Percentiles rank a stretch among this genome's conserved stretches.
Conservation (phyloP, 2,888 invertebrate genomes). For the Athalia circularis region DNA sequence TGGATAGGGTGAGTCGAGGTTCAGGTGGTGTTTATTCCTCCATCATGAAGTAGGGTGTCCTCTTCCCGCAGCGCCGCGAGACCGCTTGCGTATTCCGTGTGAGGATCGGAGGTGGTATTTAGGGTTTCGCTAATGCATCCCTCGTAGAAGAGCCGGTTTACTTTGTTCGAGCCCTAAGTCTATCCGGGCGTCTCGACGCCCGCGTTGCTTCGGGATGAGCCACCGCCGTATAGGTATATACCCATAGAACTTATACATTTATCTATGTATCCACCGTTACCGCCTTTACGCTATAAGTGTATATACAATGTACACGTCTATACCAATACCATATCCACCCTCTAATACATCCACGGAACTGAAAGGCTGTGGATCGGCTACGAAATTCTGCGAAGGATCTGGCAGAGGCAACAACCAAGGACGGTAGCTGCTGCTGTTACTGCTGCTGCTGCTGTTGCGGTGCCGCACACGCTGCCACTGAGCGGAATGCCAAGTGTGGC, state of each 20-base stretch:
- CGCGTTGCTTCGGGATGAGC: not conserved
- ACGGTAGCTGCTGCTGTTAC: slow-evolving; percentile 1
- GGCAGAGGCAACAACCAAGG: slow-evolving; percentile 23
- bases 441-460: not conserved
- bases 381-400: slow-evolving; percentile 13
- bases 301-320: not conserved
- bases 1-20: not conserved
- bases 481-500: slow-evolving; percentile 60
- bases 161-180: slow-evolving; percentile 49
- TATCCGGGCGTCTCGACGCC: slow-evolving; percentile 14
- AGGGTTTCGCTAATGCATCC: slow-evolving; percentile 65
- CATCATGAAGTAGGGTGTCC: not conserved
- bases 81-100: slow-evolving; percentile 64
- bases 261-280: not conserved
- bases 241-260: not conserved
- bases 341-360: slow-evolving; percentile 3
- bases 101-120: slow-evolving; percentile 61
- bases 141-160: slow-evolving; percentile 64
- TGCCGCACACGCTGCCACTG: not conserved
- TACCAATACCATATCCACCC: not conserved
- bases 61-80: not conserved
- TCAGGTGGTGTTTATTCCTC: slow-evolving; percentile 1
- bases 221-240: not conserved
- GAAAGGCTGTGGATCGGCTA: slow-evolving; percentile 34
- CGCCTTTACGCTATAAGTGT: no score